Evolutionary conservation across 2,888 invertebrate genomes (phyloP).

Genomic region (Plagodis dolabraria): DNA sequence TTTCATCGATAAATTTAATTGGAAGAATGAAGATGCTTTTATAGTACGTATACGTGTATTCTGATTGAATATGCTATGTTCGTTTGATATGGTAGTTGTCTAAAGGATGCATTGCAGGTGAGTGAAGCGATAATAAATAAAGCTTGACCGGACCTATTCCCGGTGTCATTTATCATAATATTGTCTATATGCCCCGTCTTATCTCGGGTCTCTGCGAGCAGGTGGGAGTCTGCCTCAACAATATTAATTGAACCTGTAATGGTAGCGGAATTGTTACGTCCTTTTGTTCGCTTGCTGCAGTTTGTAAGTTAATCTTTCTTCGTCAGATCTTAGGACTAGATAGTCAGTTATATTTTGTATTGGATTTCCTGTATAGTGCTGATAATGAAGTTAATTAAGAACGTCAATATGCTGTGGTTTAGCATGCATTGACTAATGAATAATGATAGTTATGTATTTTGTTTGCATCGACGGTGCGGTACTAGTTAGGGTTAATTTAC

Average conservation of each 20-base stretch:
- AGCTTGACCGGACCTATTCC: constrained; percentile 47
- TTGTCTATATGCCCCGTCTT: constrained; percentile 65
- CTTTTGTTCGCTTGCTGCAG: constrained; percentile 43
- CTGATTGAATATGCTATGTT: constrained; percentile 37
- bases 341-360: constrained; percentile 5
- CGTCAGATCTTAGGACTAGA: constrained; percentile 31
- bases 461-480: too few relatives aligned
- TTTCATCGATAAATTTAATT: constrained; percentile 19
- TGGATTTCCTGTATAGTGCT: constrained; percentile 18
- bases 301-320: constrained; percentile 36
- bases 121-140: constrained; percentile 58
- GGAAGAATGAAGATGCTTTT: constrained; percentile 31
- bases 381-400: too few relatives aligned
- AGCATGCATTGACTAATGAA: not conserved
- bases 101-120: constrained; percentile 38
- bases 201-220: constrained; percentile 56
- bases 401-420: constrained; percentile 5
- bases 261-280: constrained; percentile 50
- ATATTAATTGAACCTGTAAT: constrained; percentile 71
- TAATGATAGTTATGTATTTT: not conserved
- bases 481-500: too few relatives aligned
- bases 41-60: constrained; percentile 37
- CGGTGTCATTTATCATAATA: constrained; percentile 74
- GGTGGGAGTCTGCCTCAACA: constrained; percentile 66
- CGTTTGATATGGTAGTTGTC: constrained; percentile 45